Conservation (phyloP, 2,797 vertebrate species). For the Pangasius sanitwongsei region DNA sequence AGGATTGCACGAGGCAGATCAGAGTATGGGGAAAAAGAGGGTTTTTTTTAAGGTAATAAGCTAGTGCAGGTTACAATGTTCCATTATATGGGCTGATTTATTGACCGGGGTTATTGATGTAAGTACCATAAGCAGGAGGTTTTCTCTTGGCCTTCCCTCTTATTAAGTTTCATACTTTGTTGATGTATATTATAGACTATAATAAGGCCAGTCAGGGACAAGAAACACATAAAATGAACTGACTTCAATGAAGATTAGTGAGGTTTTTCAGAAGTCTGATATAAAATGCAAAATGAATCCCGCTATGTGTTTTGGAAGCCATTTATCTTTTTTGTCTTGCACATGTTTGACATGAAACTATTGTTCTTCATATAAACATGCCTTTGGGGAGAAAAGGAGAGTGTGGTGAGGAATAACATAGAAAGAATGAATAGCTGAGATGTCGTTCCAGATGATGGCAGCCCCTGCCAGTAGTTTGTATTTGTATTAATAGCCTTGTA, state of each 20-base stretch:
- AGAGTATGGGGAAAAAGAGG: background rate
- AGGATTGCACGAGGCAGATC: background rate
- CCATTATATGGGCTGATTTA: constrained; percentile 14
- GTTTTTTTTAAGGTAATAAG: constrained; percentile 1
- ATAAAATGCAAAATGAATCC: background rate
- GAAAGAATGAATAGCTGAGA: constrained; percentile 34
- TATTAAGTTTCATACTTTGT: constrained; percentile 11
- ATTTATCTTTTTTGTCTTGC: background rate
- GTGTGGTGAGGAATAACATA: background rate
- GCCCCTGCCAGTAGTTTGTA: constrained; percentile 42
- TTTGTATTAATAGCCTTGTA: constrained; percentile 20
- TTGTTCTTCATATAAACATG: constrained; percentile 6
- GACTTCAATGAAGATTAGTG: background rate
- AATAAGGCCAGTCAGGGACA: constrained; percentile 25
- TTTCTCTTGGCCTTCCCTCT: background rate
- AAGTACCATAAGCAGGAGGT: constrained; percentile 1
- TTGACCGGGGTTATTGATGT: constrained; percentile 21
- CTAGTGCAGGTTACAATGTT: constrained; percentile 2
- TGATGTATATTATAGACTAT: background rate
- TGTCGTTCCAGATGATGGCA: constrained; percentile 29
- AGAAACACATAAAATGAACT: constrained; percentile 7
- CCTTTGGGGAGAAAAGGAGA: background rate
- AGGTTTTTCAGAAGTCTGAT: background rate
- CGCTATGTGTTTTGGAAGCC: background rate
- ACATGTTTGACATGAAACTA: background rate